A percentile compares a stretch with the other conserved stretches of the same genome.
Conservation (phyloP, 2,888 invertebrate genomes). For the Dromius quadrimaculatus region DNA sequence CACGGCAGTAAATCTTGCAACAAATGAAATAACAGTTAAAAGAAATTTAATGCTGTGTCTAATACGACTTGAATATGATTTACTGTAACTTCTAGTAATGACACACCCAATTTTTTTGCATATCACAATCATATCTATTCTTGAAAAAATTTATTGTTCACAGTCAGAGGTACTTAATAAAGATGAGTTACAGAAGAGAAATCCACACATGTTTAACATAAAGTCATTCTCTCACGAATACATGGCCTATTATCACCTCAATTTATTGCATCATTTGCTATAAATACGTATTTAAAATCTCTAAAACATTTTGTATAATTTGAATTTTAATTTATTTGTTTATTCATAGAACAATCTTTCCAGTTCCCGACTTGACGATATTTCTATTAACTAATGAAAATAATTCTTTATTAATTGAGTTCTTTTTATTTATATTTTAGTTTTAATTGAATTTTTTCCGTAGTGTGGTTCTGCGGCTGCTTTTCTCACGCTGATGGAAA, state of each 20-base stretch:
- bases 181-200: constrained; percentile 34
- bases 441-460: constrained; percentile 6
- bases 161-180: constrained; percentile 33
- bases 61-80: constrained; percentile 14
- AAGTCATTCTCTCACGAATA: constrained; percentile 49
- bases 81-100: constrained; percentile 25
- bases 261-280: constrained; percentile 49
- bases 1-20: constrained; percentile 30
- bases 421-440: constrained; percentile 30
- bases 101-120: constrained; percentile 34
- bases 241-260: constrained; percentile 43
- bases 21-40: constrained; percentile 34
- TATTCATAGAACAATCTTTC: constrained; percentile 46
- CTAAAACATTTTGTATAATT: constrained; percentile 46
- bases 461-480: constrained; percentile 12
- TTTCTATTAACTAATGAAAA: constrained; percentile 48
- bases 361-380: constrained; percentile 28
- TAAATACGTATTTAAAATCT: constrained; percentile 49
- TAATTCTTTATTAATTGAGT: constrained; percentile 49
- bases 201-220: constrained; percentile 42
- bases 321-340: constrained; percentile 49
- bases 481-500: constrained; percentile 39
- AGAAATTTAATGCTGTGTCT: constrained; percentile 22
- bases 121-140: constrained; percentile 21
- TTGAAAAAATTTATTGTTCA: constrained; percentile 31